Percentiles rank a stretch among this genome's conserved stretches.
phyloP scores from a whole-genome alignment of 2,113 vertebrate genomes.

The Leptocoma aspasia region DNA sequence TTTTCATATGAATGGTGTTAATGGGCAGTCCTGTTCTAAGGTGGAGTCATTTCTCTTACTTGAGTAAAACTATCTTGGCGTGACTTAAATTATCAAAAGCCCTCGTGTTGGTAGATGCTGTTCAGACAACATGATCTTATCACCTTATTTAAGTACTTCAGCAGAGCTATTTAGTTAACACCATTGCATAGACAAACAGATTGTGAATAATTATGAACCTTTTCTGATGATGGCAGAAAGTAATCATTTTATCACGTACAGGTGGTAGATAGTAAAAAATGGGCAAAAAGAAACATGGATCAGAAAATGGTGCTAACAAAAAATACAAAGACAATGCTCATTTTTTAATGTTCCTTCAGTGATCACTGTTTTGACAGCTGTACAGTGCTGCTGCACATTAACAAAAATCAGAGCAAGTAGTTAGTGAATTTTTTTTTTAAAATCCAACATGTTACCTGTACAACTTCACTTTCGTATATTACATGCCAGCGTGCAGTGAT shows the following conservation, averaged over 20 bases:
- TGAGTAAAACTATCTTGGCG: background rate
- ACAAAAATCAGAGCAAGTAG: background rate
- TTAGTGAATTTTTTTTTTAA: background rate
- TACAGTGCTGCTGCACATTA: background rate
- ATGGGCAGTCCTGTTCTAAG: background rate
- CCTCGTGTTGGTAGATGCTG: background rate
- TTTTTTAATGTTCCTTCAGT: background rate
- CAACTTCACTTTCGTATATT: background rate
- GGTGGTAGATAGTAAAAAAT: background rate
- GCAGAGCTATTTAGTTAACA: background rate
- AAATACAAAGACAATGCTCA: background rate
- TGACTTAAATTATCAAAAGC: background rate
- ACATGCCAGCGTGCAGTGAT: accelerated
- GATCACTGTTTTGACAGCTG: background rate
- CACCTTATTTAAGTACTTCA: background rate
- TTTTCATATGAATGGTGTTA: background rate
- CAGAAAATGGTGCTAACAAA: background rate
- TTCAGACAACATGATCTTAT: background rate
- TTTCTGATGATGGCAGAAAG: background rate
- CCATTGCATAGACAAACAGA: background rate
- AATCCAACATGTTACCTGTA: background rate
- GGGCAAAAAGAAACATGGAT: background rate
- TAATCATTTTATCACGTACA: background rate
- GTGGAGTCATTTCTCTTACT: background rate
- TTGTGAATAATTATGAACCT: background rate